Base-by-base conservation (phyloP, 1,140 invertebrate species). In the Drosophila sproati region DNA sequence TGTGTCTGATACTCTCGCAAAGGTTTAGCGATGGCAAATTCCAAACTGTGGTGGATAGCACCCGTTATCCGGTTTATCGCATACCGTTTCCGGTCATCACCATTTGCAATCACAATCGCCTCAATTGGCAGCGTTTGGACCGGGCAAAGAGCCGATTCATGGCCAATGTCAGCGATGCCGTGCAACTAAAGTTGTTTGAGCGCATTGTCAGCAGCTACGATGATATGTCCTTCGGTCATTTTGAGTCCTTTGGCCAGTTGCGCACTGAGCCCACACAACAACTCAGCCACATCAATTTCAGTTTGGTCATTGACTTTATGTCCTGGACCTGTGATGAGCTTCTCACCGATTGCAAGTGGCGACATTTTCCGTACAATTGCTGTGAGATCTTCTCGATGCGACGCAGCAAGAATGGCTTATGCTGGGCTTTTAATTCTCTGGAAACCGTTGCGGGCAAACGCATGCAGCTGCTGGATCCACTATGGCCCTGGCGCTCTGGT, bases 401-500 rank as follows among this genome's bases (percentile, higher is more conserved):
- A 8, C 80, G 78, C 35, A 94, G 94, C n/a, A 94, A 94, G 85
- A 93, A 92, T 63, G 94, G 94, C 0, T 92, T 93, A 32, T 95
- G 94, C 64, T 94, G 93, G 77, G 91, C 92, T 28, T 95, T 95
- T 68, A 95, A 95, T 78, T 92, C 94, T 0, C 62, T 92, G 55
- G 93, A 94, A 63, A 92, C 93, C 8, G 87, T 80, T 6, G 78
- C 82, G 7, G 83, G 78, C 3, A 64, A 64, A 12, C 74, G 77
- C 6, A 90, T 77, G 78, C 78, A 90, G 41, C 55, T 71, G 0
- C 39, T 80, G 8, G 91, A 92, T 77, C 62, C 74, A 5, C 34
- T 82, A 68, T 92, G 82, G 80, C 92, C 92, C 0, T 92, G 88
- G 80, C 77, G 79, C 28, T 82, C 82, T 0, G 86, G 85, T 2